Evolutionary conservation across 2,797 vertebrate genomes (phyloP), one percentile per base, ranked within the genome.

Genomic region (Chromobotia macracanthus): DNA sequence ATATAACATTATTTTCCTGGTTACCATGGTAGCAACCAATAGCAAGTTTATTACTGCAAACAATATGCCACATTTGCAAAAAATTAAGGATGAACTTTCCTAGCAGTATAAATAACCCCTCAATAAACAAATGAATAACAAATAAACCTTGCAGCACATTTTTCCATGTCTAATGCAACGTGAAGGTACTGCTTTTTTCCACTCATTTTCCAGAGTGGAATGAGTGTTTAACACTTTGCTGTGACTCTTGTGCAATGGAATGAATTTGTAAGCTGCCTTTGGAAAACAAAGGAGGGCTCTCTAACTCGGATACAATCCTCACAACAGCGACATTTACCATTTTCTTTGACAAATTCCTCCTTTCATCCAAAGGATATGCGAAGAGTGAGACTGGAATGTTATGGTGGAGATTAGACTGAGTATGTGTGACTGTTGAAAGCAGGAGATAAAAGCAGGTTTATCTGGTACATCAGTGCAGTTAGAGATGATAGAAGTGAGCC

Each of bases 341-440:
- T n/a, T n/a, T n/a, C n/a, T n/a, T n/a, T n/a, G n/a, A n/a, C n/a
- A n/a, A 71, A 46, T 75, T 71, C 25, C 50, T 23, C 23, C 28
- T 55, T 48, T 77, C 38, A 66, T 72, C 46, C 61, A 67, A 61
- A 67, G 12, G 28, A 72, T 46, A 72, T 82, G 16, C 60, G 70
- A 58, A 71, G 55, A 18, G 73, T 16, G 0, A 56, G 35, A 70
- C 50, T 5, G 51, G 46, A 66, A 68, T 75, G 61, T 51, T 72
- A 48, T 66, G 10, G 1, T 60, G 12, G 28, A 28, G 50, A 55
- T 44, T 21, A 63, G 19, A 55, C 69, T 77, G 25, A 50, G 58
- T 46, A 19, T 56, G 64, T 16, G 19, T 58, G 63, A 69, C 65
- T 60, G 66, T 11, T 61, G 15, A 31, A 28, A 61, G 28, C 61